Evolutionary conservation across 2,888 invertebrate species (phyloP).

Genomic region (Cremastinae sp.): DNA sequence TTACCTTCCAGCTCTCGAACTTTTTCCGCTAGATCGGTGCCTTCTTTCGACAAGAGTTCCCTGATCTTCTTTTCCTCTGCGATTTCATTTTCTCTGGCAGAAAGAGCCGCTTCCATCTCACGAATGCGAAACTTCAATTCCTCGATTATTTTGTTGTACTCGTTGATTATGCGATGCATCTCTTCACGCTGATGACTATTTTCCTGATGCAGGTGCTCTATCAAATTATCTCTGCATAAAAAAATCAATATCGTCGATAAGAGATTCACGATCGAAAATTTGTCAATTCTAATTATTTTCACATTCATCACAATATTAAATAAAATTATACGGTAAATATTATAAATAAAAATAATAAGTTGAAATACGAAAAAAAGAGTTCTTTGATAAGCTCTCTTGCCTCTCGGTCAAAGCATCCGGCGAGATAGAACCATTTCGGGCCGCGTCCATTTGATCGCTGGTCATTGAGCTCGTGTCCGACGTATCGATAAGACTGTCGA

Average conservation of each 20-base stretch:
- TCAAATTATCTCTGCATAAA: conserved; percentile 85
- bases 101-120: conserved; percentile 74
- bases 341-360: conserved; percentile 31
- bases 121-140: conserved; percentile 74
- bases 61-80: conserved; percentile 82
- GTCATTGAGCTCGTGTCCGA: conserved; percentile 83
- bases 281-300: background rate
- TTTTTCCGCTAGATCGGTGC: conserved; percentile 70
- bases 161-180: conserved; percentile 71
- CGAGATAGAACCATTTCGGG: conserved; percentile 81
- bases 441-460: conserved; percentile 75
- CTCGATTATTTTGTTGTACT: conserved; percentile 69
- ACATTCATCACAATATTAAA: background rate
- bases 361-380: conserved; percentile 26
- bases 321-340: background rate
- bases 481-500: conserved; percentile 86
- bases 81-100: conserved; percentile 82
- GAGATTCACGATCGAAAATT: background rate
- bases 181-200: conserved; percentile 86
- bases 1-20: conserved; percentile 73
- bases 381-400: conserved; percentile 70
- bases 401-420: conserved; percentile 81
- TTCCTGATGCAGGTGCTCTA: conserved; percentile 90
- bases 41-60: conserved; percentile 82
- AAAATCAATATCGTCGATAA: background rate